Percentiles rank a stretch among this genome's conserved stretches.
Conservation (phyloP, 2,888 invertebrate species). For the Lagria hirta region DNA sequence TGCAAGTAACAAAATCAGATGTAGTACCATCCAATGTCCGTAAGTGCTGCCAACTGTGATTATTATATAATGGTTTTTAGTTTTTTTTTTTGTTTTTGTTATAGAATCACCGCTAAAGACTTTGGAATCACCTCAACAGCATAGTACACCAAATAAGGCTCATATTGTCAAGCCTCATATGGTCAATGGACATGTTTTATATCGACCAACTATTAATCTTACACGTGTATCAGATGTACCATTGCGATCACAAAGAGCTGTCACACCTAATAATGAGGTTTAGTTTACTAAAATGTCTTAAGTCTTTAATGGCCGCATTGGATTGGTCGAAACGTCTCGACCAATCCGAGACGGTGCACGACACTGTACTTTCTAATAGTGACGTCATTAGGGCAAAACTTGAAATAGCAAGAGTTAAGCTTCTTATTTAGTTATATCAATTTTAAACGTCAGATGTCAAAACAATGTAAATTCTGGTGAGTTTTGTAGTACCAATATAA, state of each 20-base stretch:
- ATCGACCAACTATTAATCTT: slow-evolving; percentile 11
- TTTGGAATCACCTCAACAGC: neutral
- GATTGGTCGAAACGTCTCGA: too few species aligned
- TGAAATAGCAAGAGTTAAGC: too few species aligned
- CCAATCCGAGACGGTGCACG: neutral
- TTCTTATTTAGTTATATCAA: too few species aligned
- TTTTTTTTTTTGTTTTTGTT: neutral
- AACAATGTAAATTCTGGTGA: too few species aligned
- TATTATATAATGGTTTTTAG: too few species aligned
- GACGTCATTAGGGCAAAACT: neutral
- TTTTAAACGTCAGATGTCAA: too few species aligned
- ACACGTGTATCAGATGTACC: slow-evolving; percentile 5
- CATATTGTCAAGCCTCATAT: slow-evolving; percentile 16
- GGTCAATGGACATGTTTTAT: slow-evolving; percentile 17
- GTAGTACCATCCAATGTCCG: too few species aligned
- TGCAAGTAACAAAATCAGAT: too few species aligned
- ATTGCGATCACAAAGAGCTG: neutral
- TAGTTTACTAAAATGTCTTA: neutral
- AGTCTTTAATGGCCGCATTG: neutral
- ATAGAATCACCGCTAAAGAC: neutral
- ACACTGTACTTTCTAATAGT: neutral
- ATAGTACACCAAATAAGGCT: neutral
- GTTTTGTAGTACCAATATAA: too few species aligned
- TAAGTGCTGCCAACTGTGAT: too few species aligned
- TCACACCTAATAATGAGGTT: neutral